Base-by-base conservation (phyloP, 2,113 vertebrate species). In the Triplophysa dalaica region DNA sequence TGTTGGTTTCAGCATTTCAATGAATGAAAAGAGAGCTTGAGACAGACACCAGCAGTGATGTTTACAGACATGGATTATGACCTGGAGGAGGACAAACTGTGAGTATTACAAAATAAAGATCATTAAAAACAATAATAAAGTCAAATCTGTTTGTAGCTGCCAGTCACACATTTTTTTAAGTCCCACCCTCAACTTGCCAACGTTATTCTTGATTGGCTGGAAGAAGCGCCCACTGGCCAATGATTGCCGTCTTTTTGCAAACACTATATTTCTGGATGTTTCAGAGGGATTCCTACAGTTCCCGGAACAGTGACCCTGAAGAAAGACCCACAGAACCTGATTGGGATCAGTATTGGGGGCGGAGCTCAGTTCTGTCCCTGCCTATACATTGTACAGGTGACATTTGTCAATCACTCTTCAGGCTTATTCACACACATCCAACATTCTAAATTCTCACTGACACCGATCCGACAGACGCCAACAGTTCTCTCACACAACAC, bases 381-480 rank as follows among this genome's bases (percentile, higher is more conserved):
- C 80, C 96, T 99, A 80, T 99, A 99, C 81, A 98, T 99, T n/a
- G 98, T 98, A 48, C 98, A 99, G 95, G 97, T 99, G 70, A 52
- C 54, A 58, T 11, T n/a, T 54, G 50, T 54, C 50, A 19, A 17
- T 17, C 17, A 17, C 4, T 54, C 17, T 54, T 38, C 5, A 38
- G 33, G 33, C 33, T 7, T 38, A 38, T 38, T 38, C 33, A 38
- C 33, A 38, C 33, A 38, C 33, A 38, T 38, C 33, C 5, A 38
- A 38, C 33, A 38, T 29, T 29, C 29, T 4, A 29, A 29, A 29
- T 29, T 29, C 26, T 29, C 29, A 4, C 4, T 29, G 29, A 29
- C 29, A 29, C 29, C 29, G 29, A 29, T 29, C 29, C 3, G 29
- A 29, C 29, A 29, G 4, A 29, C 29, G 29, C 0, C 29, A 29